phyloP scores from a whole-genome alignment of 1,140 invertebrate genomes.

The Ruditapes philippinarum region DNA sequence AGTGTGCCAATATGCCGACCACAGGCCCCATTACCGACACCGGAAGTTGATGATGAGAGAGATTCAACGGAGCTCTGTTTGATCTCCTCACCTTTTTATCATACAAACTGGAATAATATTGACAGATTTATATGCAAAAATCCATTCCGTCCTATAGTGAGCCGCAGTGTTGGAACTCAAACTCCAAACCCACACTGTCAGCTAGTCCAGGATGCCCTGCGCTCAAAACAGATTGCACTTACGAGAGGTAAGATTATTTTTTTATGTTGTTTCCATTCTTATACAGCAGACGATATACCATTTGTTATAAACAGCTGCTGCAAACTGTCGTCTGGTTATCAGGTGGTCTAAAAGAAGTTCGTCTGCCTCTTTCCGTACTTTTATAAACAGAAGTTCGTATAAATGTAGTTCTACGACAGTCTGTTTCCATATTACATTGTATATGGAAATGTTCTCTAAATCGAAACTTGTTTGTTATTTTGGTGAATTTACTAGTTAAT shows the following conservation, averaged over 20 bases:
- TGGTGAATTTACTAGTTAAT: too few species aligned
- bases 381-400: too few species aligned
- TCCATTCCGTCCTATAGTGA: conserved; percentile 46
- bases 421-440: too few species aligned
- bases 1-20: conserved; percentile 3
- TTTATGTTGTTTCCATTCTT: too few species aligned
- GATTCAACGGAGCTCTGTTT: background rate
- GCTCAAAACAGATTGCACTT: background rate
- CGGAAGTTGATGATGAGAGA: background rate
- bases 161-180: conserved; percentile 61
- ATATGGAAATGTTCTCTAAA: too few species aligned
- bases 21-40: conserved; percentile 9
- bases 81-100: conserved; percentile 45
- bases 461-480: too few species aligned
- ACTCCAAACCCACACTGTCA: conserved; percentile 60
- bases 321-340: too few species aligned
- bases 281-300: too few species aligned
- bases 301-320: too few species aligned
- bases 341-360: too few species aligned
- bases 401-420: too few species aligned
- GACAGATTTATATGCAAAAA: conserved; percentile 18
- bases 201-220: conserved; percentile 32
- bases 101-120: conserved; percentile 39
- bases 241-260: conserved; percentile 46
- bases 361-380: too few species aligned